A percentile compares a stretch with the other conserved stretches of the same genome.
Conservation (phyloP, 2,797 vertebrate genomes). For the Propithecus deckenii region DNA sequence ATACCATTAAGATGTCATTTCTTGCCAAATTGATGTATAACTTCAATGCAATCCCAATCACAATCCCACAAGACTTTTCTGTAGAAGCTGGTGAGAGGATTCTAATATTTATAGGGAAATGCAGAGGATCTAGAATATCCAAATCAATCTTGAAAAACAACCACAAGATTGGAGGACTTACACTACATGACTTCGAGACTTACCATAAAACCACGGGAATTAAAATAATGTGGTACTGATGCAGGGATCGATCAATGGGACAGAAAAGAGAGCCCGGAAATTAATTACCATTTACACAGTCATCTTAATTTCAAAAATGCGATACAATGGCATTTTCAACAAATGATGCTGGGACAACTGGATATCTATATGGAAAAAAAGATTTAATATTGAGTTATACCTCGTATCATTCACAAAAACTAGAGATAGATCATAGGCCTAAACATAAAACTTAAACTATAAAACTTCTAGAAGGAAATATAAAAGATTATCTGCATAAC, state of each 20-base stretch:
- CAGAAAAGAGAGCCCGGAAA: background rate
- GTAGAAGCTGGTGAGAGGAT: background rate
- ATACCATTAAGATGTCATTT: background rate
- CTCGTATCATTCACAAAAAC: background rate
- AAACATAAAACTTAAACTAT: background rate
- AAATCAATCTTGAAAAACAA: constrained; percentile 27
- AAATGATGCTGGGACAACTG: background rate
- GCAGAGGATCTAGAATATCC: constrained; percentile 5
- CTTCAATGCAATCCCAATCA: background rate
- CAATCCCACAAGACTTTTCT: background rate
- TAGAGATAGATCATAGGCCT: background rate
- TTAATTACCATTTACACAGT: background rate
- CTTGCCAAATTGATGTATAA: background rate
- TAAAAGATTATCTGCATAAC: background rate
- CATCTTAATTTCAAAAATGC: background rate
- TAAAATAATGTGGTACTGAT: background rate
- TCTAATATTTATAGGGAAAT: background rate
- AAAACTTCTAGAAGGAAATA: constrained; percentile 5
- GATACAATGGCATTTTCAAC: background rate
- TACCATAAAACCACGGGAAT: background rate
- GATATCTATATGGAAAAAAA: background rate
- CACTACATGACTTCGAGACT: background rate
- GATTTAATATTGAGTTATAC: background rate
- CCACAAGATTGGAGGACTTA: background rate
- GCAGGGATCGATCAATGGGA: background rate